A percentile compares a stretch with the other conserved stretches of the same genome.
These are phyloP conservation scores for Chaetorhynchus papuensis DNA, from an alignment of 2,113 vertebrate genomes.

Conservation along the genomic window DNA sequence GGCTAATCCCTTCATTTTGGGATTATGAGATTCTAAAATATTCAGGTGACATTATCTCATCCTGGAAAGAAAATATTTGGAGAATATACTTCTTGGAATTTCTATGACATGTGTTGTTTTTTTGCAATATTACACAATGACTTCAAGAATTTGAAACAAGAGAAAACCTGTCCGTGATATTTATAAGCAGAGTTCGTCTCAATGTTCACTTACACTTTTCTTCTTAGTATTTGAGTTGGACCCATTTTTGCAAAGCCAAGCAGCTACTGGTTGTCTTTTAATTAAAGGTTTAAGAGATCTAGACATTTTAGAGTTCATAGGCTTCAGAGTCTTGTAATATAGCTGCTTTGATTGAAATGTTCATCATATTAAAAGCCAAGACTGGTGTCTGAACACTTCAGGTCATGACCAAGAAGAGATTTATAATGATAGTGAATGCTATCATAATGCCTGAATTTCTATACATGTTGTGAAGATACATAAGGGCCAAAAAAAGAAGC, in stretches of 20 bases:
- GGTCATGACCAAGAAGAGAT: background rate
- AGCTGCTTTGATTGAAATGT: background rate
- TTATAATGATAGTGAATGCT: background rate
- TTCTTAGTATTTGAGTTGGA: background rate
- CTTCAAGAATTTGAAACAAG: background rate
- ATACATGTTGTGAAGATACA: background rate
- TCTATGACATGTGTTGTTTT: background rate
- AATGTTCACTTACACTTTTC: background rate
- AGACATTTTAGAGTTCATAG: background rate
- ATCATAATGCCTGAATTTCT: background rate
- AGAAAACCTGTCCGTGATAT: background rate
- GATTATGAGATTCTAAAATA: background rate
- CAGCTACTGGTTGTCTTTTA: background rate
- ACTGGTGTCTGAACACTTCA: background rate
- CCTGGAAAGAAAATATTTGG: background rate
- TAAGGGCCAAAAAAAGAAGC: background rate
- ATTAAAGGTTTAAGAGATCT: background rate
- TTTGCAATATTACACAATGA: background rate
- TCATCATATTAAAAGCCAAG: background rate
- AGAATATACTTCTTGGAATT: background rate
- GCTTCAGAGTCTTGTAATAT: background rate
- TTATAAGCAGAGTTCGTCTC: background rate
- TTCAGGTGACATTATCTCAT: background rate
- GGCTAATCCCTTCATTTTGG: background rate
- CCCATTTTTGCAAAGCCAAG: background rate